Evolutionary conservation across 2,113 vertebrate species (phyloP), one percentile per base, ranked within the genome.

Genomic region (Campylorhamphus procurvoides): DNA sequence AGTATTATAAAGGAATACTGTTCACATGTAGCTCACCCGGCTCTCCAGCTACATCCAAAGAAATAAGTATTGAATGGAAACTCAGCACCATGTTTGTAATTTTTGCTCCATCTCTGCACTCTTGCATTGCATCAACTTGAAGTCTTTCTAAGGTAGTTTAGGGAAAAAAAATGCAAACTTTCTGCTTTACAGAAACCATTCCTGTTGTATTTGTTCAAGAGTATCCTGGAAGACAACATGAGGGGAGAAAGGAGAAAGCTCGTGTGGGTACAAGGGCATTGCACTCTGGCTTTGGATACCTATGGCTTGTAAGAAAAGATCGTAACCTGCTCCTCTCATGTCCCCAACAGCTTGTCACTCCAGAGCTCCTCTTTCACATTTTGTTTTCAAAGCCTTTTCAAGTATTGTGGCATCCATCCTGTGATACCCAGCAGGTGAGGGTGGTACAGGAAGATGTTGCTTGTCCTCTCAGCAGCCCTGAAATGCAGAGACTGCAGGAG

Each of bases 1-100:
- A 89, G 49, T 56, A 68, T 88, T 95, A 81, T 31, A 63, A 77
- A 46, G 37, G 40, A 80, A 89, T 87, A 63, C 29, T 84, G 75
- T 66, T 94, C 59, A 47, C 17, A 33, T 79, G n/a, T 69, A 80
- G 91, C 77, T 74, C 95, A 49, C 67, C 5, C 37, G 67, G n/a
- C 49, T 71, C n/a, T 52, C 64, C 52, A 71, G 37, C n/a, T 69
- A 35, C 12, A 69, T 25, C 49, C 33, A 89, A 62, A 86, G n/a
- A 86, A 96, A 63, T 67, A 81, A 58, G 47, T 39, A 53, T 4
- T 74, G 58, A 91, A 46, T 79, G 60, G 22, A 89, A 93, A 60
- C 8, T 4, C 17, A 82, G 35, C 24, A 75, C 17, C 67, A 42
- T 2, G 28, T 53, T n/a, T 78, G 9, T 20, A 53, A 69, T 71